These are phyloP conservation scores for Aradus depressus DNA, from an alignment of 2,888 invertebrate species.

Conservation along the genomic window DNA sequence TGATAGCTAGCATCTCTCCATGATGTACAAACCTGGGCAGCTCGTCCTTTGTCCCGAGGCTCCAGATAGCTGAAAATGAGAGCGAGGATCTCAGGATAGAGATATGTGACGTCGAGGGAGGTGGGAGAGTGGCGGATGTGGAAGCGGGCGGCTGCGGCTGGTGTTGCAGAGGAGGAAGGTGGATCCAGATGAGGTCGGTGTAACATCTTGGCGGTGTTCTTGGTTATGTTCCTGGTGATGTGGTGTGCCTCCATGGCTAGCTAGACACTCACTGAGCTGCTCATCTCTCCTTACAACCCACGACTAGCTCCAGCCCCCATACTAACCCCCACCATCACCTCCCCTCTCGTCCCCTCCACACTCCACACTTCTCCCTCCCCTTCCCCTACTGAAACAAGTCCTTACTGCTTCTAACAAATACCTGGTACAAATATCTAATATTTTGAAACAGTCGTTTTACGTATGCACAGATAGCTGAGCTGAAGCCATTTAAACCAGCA, in stretches of 20 bases:
- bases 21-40: conserved; percentile 75
- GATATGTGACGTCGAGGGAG: conserved; percentile 64
- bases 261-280: not conserved
- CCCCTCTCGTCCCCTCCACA: not conserved
- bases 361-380: conserved; percentile 1
- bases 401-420: no score
- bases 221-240: no score
- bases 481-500: no score
- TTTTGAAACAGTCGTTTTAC: no score
- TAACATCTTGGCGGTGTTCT: no score
- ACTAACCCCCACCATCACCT: not conserved
- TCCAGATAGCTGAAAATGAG: conserved; percentile 84
- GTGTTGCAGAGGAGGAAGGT: conserved; percentile 31
- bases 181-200: conserved; percentile 39
- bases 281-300: not conserved
- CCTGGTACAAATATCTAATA: no score
- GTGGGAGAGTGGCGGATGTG: conserved; percentile 23
- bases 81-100: conserved; percentile 86
- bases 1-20: conserved; percentile 91
- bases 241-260: not conserved
- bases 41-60: conserved; percentile 77
- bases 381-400: no score
- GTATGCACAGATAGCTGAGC: no score
- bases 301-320: no score
- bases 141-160: conserved; percentile 37